These are phyloP conservation scores for Hippocampus abdominalis DNA, from an alignment of 2,113 vertebrate genomes.

Conservation along the genomic window DNA sequence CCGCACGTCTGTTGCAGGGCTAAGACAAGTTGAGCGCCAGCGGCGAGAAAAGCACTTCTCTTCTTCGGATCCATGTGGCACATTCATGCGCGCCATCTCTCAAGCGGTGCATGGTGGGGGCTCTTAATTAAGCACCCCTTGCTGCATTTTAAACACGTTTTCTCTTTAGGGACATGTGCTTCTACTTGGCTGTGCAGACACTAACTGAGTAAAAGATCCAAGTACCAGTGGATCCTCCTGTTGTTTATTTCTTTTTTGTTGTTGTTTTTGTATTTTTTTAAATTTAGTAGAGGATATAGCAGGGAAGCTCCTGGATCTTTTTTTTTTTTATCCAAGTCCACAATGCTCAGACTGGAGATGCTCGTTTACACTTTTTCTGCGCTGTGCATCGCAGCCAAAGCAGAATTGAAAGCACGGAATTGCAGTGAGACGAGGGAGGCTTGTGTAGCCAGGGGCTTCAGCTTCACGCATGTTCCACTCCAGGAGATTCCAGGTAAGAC, in stretches of 20 bases:
- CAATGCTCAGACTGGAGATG: constrained; percentile 66
- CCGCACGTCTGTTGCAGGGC: constrained; percentile 21
- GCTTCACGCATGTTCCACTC: constrained; percentile 80
- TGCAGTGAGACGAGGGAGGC: constrained; percentile 87
- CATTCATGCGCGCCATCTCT: constrained; percentile 27
- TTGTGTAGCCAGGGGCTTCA: constrained; percentile 83
- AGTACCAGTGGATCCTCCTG: constrained; percentile 37
- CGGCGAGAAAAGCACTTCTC: constrained; percentile 29
- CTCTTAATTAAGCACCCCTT: constrained; percentile 20
- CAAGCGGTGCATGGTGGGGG: constrained; percentile 27
- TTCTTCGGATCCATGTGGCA: constrained; percentile 57
- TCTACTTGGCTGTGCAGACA: constrained; percentile 15
- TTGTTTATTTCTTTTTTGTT: neutral
- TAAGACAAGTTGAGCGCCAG: constrained; percentile 48
- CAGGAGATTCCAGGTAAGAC: constrained; percentile 91
- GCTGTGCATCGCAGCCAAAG: constrained; percentile 68
- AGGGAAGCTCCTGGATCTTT: constrained; percentile 39
- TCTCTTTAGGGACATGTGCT: constrained; percentile 29
- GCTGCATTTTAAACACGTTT: constrained; percentile 9
- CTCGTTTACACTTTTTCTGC: constrained; percentile 71
- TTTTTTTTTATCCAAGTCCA: constrained; percentile 41
- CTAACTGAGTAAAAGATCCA: constrained; percentile 33
- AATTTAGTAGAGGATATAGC: constrained; percentile 28
- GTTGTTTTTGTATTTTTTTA: constrained; percentile 4
- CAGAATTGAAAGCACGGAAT: constrained; percentile 80